Evolutionary conservation across 2,113 vertebrate genomes (phyloP), one percentile per base, ranked within the genome.

Genomic region (Colistium nudipinnis): DNA sequence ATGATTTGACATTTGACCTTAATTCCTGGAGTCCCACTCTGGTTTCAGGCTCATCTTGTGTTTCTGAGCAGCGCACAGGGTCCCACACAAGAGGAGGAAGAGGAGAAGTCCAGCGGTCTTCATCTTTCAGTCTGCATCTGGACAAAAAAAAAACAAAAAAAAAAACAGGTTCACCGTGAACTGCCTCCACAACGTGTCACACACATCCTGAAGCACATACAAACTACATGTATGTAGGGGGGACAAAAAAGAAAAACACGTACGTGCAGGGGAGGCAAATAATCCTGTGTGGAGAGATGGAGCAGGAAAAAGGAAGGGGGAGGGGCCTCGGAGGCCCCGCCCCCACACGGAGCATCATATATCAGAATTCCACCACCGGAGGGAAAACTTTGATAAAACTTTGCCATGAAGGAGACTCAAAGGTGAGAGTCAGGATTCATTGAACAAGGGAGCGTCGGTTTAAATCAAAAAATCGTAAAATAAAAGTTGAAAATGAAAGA

Each of bases 1-100:
- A n/a, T n/a, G n/a, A n/a, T n/a, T n/a, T n/a, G n/a, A n/a, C n/a
- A n/a, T n/a, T n/a, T 51, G 13, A 94, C 94, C 94, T 38, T 91
- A 89, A 0, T 61, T 75, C 66, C 76, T 74, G 5, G 55, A 41
- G 0, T 92, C 90, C 93, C 72, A 74, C 8, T 84, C 87, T 0
- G 41, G 11, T 0, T 16, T 85, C 20, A 69, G 77, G 33, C 53
- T 78, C n/a, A 25, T 68, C 45, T 67, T 82, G 25, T 25, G 78
- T 64, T 80, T 87, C 61, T 85, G 81, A 0, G 93, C 88, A 0
- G 38, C 59, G 55, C 87, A 73, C 67, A 93, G 39, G 6, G 83
- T 64, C 0, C 44, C 27, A 0, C 41, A 52, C 0, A 91, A 35
- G 19, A 89, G 0, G 1, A 94, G 20, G 61, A 94, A 53, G 1